Conservation (phyloP, 2,113 vertebrate genomes). For the Lipophrys pholis region DNA sequence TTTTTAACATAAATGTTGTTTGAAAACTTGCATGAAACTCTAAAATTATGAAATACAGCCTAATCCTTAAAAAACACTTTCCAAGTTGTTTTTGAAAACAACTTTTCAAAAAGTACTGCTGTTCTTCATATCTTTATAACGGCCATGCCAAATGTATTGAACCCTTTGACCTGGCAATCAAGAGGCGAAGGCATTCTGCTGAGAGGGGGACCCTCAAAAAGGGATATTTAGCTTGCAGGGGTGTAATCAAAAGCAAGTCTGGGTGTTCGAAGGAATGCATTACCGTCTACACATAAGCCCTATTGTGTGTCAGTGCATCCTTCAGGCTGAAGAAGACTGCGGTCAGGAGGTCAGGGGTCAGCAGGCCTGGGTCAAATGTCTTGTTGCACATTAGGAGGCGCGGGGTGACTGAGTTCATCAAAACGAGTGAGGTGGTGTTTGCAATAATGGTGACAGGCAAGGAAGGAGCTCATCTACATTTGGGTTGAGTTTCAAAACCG, state of each 20-base stretch:
- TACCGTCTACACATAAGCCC: conserved; percentile 3
- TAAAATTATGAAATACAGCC: too few relatives aligned
- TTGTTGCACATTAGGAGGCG: conserved; percentile 23
- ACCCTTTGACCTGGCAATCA: not conserved
- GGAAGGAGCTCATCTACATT: conserved; percentile 1
- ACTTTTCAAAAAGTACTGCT: too few relatives aligned
- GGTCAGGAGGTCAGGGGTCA: conserved; percentile 42
- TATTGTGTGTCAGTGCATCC: conserved; percentile 17
- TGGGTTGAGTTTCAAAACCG: not conserved
- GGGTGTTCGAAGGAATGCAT: conserved; percentile 12
- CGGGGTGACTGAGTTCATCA: conserved; percentile 20
- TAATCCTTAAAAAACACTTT: too few relatives aligned
- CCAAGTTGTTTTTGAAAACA: too few relatives aligned
- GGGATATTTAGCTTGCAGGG: not conserved
- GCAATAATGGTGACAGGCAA: not conserved
- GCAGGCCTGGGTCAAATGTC: conserved; percentile 34
- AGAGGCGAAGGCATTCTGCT: not conserved
- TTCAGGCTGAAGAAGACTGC: conserved; percentile 15
- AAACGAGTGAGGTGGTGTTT: not conserved
- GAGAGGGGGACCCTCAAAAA: not conserved
- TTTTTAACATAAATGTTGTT: too few relatives aligned
- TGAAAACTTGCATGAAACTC: too few relatives aligned
- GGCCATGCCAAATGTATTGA: not conserved
- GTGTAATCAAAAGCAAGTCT: conserved; percentile 14
- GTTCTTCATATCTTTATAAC: too few relatives aligned